Evolutionary conservation across 2,113 vertebrate species (phyloP).

Genomic region (Laticauda laticaudata): DNA sequence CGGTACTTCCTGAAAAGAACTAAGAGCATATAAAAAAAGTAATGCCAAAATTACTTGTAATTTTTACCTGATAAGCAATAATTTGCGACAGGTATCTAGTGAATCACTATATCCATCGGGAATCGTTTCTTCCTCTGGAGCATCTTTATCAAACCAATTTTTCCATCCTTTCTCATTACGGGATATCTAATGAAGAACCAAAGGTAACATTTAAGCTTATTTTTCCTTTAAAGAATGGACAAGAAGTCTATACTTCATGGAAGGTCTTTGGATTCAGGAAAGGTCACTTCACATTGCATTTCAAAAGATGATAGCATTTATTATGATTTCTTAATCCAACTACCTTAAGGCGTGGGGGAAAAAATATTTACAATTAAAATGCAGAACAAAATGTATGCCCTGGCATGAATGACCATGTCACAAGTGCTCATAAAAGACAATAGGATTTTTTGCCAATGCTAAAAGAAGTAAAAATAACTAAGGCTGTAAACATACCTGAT

Average conservation of each 20-base stretch:
- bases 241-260: conserved; percentile 16
- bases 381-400: background rate
- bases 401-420: background rate
- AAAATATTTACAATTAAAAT: conserved; percentile 5
- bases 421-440: background rate
- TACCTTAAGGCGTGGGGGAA: background rate
- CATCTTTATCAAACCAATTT: conserved; percentile 73
- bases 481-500: conserved; percentile 65
- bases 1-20: background rate
- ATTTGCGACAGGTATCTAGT: conserved; percentile 71
- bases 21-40: background rate
- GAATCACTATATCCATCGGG: conserved; percentile 74
- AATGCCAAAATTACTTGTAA: conserved; percentile 1
- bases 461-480: conserved; percentile 8
- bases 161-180: conserved; percentile 74
- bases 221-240: conserved; percentile 26
- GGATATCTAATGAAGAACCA: conserved; percentile 62
- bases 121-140: conserved; percentile 74
- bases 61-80: conserved; percentile 75
- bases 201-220: conserved; percentile 4
- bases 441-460: background rate
- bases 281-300: background rate
- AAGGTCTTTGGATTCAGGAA: background rate
- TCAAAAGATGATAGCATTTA: background rate
- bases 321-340: background rate